Evolutionary conservation across 2,113 vertebrate genomes (phyloP).

Genomic region (Pelusios castaneus): DNA sequence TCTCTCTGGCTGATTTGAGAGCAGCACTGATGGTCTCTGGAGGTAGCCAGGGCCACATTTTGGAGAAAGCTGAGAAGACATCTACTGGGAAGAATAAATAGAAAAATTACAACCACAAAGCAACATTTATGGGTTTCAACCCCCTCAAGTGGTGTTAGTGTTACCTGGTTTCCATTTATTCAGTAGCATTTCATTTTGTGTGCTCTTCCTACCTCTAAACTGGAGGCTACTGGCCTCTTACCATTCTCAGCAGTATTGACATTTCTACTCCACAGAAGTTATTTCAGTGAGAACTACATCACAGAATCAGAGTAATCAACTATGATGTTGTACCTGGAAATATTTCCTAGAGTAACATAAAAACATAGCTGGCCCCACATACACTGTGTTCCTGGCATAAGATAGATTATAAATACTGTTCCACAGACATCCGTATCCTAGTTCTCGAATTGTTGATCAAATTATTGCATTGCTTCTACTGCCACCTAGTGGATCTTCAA

Average conservation of each 20-base stretch:
- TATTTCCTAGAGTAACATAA: neutral
- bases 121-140: neutral
- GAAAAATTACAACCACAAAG: neutral
- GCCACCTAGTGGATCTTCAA: conserved; percentile 59
- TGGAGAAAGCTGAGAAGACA: neutral
- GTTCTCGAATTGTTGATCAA: accelerated
- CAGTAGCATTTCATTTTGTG: neutral
- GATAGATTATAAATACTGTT: accelerated
- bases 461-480: neutral
- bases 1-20: neutral
- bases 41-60: neutral
- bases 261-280: neutral
- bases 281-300: neutral
- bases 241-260: neutral
- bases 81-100: neutral
- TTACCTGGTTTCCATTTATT: neutral
- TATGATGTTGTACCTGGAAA: neutral
- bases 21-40: neutral
- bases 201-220: neutral
- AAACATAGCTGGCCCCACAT: neutral
- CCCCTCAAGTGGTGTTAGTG: neutral
- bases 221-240: neutral
- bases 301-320: neutral
- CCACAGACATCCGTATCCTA: neutral
- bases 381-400: too few species aligned